A percentile compares a stretch with the other conserved stretches of the same genome.
Conservation (phyloP, 35 echinoderm and acorn worm species). For the Lytechinus variegatus region DNA sequence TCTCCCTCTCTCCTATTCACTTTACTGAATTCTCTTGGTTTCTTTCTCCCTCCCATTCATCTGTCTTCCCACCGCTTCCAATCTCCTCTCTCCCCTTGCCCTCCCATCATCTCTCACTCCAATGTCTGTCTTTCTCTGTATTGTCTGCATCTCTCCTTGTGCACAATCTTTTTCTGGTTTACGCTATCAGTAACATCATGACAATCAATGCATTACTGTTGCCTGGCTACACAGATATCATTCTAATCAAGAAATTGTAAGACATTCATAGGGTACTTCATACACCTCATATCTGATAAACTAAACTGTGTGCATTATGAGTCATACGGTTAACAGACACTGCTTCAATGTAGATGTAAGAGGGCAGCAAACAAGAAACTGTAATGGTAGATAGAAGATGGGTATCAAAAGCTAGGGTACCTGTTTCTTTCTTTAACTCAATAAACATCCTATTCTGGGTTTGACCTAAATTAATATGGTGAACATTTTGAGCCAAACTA, state of each 20-base stretch:
- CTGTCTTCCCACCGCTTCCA: too few relatives aligned
- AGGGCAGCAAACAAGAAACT: background rate
- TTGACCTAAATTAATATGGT: too few relatives aligned
- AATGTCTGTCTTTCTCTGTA: background rate
- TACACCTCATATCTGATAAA: conserved; percentile 1
- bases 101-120: background rate
- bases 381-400: background rate
- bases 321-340: background rate
- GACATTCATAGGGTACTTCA: background rate
- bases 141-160: background rate
- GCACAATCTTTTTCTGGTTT: background rate
- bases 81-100: background rate
- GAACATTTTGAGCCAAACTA: too few relatives aligned
- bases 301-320: background rate
- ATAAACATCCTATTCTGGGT: too few relatives aligned
- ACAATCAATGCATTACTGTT: background rate
- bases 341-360: background rate
- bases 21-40: too few relatives aligned
- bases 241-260: background rate
- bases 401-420: background rate
- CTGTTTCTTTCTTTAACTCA: too few relatives aligned
- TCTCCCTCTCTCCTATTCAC: background rate
- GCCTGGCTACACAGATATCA: background rate
- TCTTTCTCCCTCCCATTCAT: too few relatives aligned
- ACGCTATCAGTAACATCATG: background rate